Percentiles rank a stretch among this genome's conserved stretches.
Conservation (phyloP, 2,797 vertebrate genomes). For the Schizopygopsis malacanthus region DNA sequence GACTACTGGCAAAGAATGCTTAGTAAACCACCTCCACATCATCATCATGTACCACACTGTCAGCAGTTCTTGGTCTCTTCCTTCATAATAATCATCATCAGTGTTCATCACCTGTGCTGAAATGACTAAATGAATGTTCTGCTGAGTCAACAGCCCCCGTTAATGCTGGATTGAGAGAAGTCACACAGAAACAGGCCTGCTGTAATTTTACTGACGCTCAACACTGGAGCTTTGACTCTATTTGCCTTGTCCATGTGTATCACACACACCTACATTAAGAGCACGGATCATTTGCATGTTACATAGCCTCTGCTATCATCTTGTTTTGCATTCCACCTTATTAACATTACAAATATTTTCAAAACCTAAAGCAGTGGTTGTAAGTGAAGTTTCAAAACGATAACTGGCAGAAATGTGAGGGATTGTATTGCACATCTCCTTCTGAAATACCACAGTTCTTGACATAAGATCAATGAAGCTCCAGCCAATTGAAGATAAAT, state of each 20-base stretch:
- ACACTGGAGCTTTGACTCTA: not conserved
- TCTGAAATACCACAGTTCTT: not conserved
- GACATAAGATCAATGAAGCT: not conserved
- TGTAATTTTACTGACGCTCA: not conserved
- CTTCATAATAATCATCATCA: conserved; percentile 10
- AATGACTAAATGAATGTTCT: conserved; percentile 49
- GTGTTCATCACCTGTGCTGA: not conserved
- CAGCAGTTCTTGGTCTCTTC: conserved; percentile 24
- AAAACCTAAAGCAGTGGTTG: not conserved
- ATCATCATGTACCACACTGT: conserved; percentile 30
- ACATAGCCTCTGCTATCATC: not conserved
- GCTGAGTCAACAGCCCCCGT: conserved; percentile 57
- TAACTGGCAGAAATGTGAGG: not conserved
- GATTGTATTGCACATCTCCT: not conserved
- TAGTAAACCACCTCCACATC: conserved; percentile 4
- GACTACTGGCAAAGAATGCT: not conserved
- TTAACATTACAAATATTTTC: not conserved
- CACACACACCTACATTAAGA: conserved; percentile 6
- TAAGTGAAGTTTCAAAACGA: not conserved
- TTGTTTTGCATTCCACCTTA: not conserved
- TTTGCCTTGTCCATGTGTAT: not conserved
- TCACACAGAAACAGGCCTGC: conserved; percentile 9
- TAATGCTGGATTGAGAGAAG: conserved; percentile 18
- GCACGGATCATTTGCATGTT: conserved; percentile 19
- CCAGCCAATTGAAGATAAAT: not conserved